Base-by-base conservation (phyloP, 2,113 vertebrate species). In the Megalops atlanticus region DNA sequence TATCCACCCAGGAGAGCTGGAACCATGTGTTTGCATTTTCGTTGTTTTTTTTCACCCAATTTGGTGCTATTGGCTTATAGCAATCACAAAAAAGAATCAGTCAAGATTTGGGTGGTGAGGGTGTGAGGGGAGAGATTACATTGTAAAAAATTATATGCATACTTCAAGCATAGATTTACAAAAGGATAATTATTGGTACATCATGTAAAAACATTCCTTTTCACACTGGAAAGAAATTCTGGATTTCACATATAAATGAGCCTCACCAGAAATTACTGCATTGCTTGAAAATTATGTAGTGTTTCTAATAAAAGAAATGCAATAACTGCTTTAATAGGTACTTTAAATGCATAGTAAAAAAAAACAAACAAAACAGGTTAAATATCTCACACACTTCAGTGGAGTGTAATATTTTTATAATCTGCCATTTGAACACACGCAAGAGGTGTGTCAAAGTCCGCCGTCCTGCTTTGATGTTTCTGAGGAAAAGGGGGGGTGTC, bases 1-100 rank as follows among this genome's bases (percentile, higher is more conserved):
- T 64, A n/a, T 31, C 31, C n/a, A 27, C 24, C 31, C 58, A 64
- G 58, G 14, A 64, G 58, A 64, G 31, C n/a, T 64, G 1, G 31
- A 64, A 64, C 58, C n/a, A 64, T 64, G 58, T 31, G n/a, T 27
- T 64, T 64, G 24, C 58, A 64, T n/a, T n/a, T n/a, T n/a, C n/a
- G n/a, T 11, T n/a, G 31, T 31, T 64, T 31, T 31, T 27, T 27
- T 64, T 31, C n/a, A 27, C 31, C 58, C 58, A 64, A 10, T 31
- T 27, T n/a, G 31, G 58, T 64, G 58, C n/a, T n/a, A n/a, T n/a
- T n/a, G n/a, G n/a, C n/a, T n/a, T n/a, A n/a, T n/a, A n/a, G n/a
- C n/a, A n/a, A n/a, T n/a, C n/a, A n/a, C n/a, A n/a, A n/a, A n/a
- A n/a, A n/a, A n/a, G n/a, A n/a, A n/a, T n/a, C n/a, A n/a, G n/a